Evolutionary conservation across 2,113 vertebrate species (phyloP).

Genomic region (Cercocebus atys): DNA sequence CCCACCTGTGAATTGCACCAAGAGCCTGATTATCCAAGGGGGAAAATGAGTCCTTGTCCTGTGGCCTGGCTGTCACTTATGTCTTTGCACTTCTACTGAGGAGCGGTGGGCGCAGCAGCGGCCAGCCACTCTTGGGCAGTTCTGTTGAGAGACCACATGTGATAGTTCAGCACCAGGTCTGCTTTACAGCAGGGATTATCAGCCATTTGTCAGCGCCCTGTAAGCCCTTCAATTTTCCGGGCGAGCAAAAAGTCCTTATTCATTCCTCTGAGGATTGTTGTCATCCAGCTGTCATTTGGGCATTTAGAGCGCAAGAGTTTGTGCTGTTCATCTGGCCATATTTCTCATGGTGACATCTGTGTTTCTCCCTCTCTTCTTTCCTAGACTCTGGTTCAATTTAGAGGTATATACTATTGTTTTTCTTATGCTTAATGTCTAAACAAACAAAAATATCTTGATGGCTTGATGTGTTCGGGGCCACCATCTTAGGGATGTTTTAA

Average conservation of each 20-base stretch:
- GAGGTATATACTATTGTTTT: neutral
- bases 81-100: neutral
- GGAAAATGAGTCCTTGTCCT: neutral
- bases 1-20: neutral
- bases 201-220: neutral
- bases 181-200: neutral
- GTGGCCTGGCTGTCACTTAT: neutral
- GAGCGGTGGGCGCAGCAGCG: rapidly evolving
- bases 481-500: neutral
- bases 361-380: neutral
- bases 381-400: neutral
- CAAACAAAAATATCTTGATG: neutral
- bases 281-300: neutral
- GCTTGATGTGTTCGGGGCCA: neutral
- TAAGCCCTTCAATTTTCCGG: neutral
- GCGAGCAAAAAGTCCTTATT: neutral
- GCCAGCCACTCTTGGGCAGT: neutral
- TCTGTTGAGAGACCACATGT: neutral
- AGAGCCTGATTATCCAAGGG: neutral
- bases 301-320: neutral
- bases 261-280: neutral
- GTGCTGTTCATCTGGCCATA: neutral
- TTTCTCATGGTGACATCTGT: neutral
- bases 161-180: neutral
- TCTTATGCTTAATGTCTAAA: neutral